These are phyloP conservation scores for Hydropotes inermis DNA, from an alignment of 2,113 vertebrate genomes.

Conservation along the genomic window DNA sequence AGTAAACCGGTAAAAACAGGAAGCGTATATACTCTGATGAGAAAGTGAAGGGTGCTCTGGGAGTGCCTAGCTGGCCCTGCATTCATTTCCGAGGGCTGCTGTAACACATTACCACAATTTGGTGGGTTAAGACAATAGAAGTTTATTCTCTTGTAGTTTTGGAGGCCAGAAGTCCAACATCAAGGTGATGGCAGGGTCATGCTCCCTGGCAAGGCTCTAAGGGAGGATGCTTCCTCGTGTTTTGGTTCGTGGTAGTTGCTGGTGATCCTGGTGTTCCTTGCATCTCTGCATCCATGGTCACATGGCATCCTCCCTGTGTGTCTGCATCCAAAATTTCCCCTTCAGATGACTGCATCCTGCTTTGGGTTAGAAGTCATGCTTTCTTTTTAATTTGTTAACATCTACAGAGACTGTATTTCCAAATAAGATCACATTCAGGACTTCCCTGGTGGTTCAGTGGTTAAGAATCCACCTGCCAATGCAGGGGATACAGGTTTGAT, in stretches of 20 bases:
- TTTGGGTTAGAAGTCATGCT: neutral
- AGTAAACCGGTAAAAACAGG: neutral
- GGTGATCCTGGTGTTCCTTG: neutral
- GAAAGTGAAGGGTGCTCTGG: neutral
- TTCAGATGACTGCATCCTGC: neutral
- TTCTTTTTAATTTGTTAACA: neutral
- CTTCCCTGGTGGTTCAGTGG: neutral
- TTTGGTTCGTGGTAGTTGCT: neutral
- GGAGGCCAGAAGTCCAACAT: neutral
- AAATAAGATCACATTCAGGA: neutral
- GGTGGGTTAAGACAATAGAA: neutral
- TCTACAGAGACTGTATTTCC: neutral
- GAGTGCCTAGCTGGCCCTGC: neutral
- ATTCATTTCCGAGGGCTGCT: neutral
- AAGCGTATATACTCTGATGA: neutral
- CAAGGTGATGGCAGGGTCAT: accelerated
- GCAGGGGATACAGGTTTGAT: neutral
- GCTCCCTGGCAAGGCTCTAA: neutral
- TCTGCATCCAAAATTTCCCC: neutral
- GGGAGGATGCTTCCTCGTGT: neutral
- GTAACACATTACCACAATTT: neutral
- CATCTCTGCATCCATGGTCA: accelerated
- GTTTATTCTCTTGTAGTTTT: neutral
- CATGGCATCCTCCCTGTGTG: neutral
- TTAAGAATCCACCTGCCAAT: neutral